These are phyloP conservation scores for Scartelaos histophorus DNA, from an alignment of 2,113 vertebrate genomes.

Conservation along the genomic window DNA sequence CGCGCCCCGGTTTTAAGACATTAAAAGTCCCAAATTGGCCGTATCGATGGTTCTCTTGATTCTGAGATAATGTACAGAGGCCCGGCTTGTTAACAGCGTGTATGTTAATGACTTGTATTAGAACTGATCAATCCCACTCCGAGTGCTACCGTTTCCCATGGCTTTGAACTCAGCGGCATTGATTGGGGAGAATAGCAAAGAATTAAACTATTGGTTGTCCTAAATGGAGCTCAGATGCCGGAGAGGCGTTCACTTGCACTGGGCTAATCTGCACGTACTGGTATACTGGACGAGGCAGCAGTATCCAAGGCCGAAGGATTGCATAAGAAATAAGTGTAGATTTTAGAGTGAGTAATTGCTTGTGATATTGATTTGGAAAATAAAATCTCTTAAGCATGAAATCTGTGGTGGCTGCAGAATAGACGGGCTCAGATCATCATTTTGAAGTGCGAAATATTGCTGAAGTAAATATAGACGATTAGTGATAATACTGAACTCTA, in stretches of 20 bases:
- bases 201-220: conserved; percentile 67
- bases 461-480: too few species aligned
- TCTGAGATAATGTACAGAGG: conserved; percentile 73
- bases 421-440: too few species aligned
- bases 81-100: conserved; percentile 79
- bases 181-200: conserved; percentile 73
- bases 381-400: background rate
- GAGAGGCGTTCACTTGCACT: background rate
- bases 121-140: conserved; percentile 75
- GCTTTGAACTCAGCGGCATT: conserved; percentile 76
- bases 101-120: conserved; percentile 80
- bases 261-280: background rate
- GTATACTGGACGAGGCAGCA: background rate
- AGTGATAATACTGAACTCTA: too few species aligned
- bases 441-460: too few species aligned
- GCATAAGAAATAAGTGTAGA: background rate
- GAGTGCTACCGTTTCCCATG: conserved; percentile 65
- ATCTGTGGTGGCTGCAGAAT: background rate
- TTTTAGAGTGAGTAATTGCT: background rate
- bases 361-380: background rate
- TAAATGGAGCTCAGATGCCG: conserved; percentile 38
- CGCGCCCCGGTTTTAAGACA: conserved; percentile 62
- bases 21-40: conserved; percentile 70
- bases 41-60: conserved; percentile 71
- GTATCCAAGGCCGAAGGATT: background rate